Evolutionary conservation across 2,113 vertebrate species (phyloP), one percentile per base, ranked within the genome.

Genomic region (Lepus europaeus): DNA sequence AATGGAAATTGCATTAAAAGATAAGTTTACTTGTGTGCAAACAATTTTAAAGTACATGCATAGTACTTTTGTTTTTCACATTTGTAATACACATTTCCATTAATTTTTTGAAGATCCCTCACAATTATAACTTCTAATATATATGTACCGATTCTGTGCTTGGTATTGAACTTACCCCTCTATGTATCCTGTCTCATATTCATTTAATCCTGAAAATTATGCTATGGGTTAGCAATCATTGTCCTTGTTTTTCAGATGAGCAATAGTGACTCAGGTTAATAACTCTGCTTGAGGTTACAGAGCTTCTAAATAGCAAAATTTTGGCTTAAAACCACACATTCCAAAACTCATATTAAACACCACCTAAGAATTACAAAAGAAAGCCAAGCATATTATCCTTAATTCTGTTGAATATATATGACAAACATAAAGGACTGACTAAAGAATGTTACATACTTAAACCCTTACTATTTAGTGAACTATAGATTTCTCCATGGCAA

Each of bases 261-360:
- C 76, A 33, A 92, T 10, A 87, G 6, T 93, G 86, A 73, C 27
- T 77, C 83, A 56, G 79, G 74, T 64, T 85, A 81, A 53, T 85
- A 94, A 94, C 49, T 86, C 53, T 74, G 64, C 83, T 78, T 39
- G 69, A 80, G 66, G 74, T 91, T 45, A 83, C 23, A 73, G 33
- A 86, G 51, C 80, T 61, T 39, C 72, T 87, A 87, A 89, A 66
- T 19, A 86, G 31, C 70, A 89, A 82, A 93, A 95, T 23, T 84
- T 33, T 64, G 45, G 89, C n/a, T 86, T 84, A 82, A 94, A 83
- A 59, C 16, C 53, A 66, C 31, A 78, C 4, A 53, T 6, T 49
- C 31, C 63, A 82, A 90, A 88, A 81, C 10, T 86, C 22, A 31
- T 76, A 66, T 69, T 85, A 89, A 92, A 90, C 31, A 77, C 45